Evolutionary conservation across 2,888 invertebrate species (phyloP).

Genomic region (Glaucopsyche alexis): DNA sequence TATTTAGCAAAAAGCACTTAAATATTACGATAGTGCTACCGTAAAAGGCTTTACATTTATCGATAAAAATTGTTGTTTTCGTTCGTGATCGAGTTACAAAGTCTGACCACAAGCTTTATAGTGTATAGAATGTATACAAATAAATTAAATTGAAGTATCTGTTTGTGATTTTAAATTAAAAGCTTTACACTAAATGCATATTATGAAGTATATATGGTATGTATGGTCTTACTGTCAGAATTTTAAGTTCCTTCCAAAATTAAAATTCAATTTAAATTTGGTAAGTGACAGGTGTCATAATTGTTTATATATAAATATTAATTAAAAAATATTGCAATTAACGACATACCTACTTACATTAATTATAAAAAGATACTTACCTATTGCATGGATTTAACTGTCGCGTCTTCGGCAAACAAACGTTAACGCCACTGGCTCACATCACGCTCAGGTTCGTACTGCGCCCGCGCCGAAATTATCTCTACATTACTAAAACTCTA

Average conservation of each 20-base stretch:
- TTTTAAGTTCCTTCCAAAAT: no score
- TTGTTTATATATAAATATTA: no score
- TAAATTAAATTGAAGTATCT: no score
- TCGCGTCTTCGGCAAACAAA: background rate
- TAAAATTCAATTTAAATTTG: no score
- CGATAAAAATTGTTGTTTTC: constrained; percentile 1
- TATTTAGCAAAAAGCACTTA: background rate
- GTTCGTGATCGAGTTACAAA: background rate
- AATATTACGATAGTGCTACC: background rate
- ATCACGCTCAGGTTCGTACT: background rate
- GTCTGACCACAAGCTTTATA: background rate
- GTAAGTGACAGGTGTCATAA: no score
- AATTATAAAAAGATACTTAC: background rate
- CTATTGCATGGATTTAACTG: background rate
- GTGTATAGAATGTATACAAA: background rate
- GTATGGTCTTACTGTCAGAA: no score
- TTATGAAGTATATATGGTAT: no score
- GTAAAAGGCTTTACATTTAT: background rate
- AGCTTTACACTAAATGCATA: no score
- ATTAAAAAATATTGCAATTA: no score
- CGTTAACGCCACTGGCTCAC: constrained; percentile 4
- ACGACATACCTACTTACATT: no score
- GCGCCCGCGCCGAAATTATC: constrained; percentile 26
- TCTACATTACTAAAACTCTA: constrained; percentile 2
- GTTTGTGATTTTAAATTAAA: no score